Evolutionary conservation across 2,888 invertebrate species (phyloP), one percentile per base, ranked within the genome.

Genomic region (Ceriagrion tenellum): DNA sequence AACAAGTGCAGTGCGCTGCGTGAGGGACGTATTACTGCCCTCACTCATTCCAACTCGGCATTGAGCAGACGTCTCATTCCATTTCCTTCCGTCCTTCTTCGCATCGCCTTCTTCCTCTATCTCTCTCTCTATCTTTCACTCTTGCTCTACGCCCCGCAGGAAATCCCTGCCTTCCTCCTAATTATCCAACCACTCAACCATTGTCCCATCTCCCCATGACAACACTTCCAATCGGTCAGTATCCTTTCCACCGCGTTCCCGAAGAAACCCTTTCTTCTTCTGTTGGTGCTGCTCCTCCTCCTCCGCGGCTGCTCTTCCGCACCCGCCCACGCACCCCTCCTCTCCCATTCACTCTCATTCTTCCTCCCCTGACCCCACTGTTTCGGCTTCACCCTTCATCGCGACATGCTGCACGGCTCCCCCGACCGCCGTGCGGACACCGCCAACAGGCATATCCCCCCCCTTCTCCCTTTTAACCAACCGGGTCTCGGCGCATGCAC

Each of bases 141-240:
- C n/a, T n/a, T n/a, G n/a, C n/a, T n/a, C n/a, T n/a, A n/a, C 89
- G 12, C 55, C 55, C 55, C 26, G 26, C 89, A 12, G 55, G 89
- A 55, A 89, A 47, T 81, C 89, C 55, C 55, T 89, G 13, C 89
- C 26, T 55, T 89, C 89, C n/a, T 89, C 89, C 89, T 89, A 55
- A 89, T 89, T 55, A 89, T 89, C 89, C 89, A 35, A 89, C 89
- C 89, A 89, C 89, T 89, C 81, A 30, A n/a, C 81, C 35, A 16
- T 18, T 81, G 35, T 81, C 89, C 55, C 55, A 47, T 13, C 81
- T 47, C 89, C 89, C 59, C 59, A 59, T 47, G 47, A 47, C 47
- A 47, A 40, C 89, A 26, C 89, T 89, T 89, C 89, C 89, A 89
- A 89, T 89, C 89, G 89, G 47, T 89, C 89, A 89, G 89, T 89